Conservation (phyloP, 37 sponge, comb jelly and placozoan species). For the Hexactinellida sp. region DNA sequence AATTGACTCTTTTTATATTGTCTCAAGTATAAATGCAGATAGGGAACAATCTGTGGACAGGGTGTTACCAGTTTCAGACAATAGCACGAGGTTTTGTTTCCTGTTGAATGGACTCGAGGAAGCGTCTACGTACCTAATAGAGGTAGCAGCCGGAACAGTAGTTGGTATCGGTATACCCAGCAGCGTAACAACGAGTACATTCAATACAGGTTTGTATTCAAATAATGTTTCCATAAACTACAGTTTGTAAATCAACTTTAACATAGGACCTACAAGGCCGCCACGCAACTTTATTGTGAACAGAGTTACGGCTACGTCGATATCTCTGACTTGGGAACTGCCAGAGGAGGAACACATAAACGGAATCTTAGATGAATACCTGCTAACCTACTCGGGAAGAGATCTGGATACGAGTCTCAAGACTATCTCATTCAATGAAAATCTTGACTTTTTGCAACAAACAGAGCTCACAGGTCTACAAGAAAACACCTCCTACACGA, state of each 20-base stretch:
- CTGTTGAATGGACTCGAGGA: neutral
- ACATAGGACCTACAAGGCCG: neutral
- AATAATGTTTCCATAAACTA: too few relatives aligned
- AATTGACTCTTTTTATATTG: neutral
- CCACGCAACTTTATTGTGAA: neutral
- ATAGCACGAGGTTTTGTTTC: neutral
- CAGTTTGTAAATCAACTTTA: neutral
- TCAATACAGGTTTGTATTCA: neutral
- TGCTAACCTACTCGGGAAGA: neutral
- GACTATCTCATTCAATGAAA: neutral
- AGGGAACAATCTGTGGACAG: neutral
- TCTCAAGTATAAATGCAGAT: neutral
- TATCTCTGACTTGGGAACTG: neutral
- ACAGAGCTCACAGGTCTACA: neutral
- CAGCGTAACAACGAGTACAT: neutral
- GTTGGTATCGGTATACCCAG: neutral
- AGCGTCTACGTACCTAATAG: neutral
- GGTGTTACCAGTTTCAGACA: neutral
- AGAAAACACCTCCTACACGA: neutral
- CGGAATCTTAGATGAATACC: neutral
- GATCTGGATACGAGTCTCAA: neutral
- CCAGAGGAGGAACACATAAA: neutral
- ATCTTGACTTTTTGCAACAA: neutral
- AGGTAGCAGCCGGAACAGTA: neutral
- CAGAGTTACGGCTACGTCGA: neutral